These are phyloP conservation scores for Riparia riparia DNA, from an alignment of 2,113 vertebrate species.

Conservation along the genomic window DNA sequence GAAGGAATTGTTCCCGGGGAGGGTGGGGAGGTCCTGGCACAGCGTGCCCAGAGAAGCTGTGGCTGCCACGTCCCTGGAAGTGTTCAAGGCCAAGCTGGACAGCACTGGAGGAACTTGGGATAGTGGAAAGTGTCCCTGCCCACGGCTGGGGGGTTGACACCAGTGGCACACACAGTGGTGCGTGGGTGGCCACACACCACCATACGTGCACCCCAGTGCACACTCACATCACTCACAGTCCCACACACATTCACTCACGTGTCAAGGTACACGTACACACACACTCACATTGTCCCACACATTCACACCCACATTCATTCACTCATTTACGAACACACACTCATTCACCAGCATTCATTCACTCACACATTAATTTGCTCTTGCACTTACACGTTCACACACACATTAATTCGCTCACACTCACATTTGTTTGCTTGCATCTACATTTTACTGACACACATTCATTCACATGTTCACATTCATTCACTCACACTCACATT, in stretches of 20 bases:
- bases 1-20: no score
- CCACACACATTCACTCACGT: neutral
- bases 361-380: neutral
- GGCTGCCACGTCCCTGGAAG: neutral
- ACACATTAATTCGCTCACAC: neutral
- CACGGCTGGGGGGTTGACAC: neutral
- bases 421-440: no score
- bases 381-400: neutral
- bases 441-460: neutral
- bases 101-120: neutral
- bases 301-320: neutral
- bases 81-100: neutral
- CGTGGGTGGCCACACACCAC: accelerated
- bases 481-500: neutral
- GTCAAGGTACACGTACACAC: neutral
- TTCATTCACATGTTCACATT: no score
- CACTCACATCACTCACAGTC: neutral
- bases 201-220: neutral
- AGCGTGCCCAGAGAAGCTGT: neutral
- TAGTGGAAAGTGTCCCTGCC: no score
- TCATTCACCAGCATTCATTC: neutral
- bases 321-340: neutral
- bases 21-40: no score
- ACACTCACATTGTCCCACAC: no score
- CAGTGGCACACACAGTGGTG: neutral